phyloP scores from a whole-genome alignment of 1,140 invertebrate genomes.

The Ditylenchus dipsaci region DNA sequence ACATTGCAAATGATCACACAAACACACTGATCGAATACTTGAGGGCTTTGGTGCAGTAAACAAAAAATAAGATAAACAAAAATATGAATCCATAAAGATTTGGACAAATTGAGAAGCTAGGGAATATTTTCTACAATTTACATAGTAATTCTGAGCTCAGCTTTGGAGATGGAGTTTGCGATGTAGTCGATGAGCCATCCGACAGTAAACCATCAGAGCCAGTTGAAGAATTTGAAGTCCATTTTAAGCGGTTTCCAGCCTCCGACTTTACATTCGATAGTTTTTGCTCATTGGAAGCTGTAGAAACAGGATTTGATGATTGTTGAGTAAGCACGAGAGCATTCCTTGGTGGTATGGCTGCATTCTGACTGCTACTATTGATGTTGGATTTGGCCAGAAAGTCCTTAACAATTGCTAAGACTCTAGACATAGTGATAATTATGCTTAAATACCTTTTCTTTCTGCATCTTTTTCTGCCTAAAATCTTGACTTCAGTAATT shows the following conservation, averaged over 20 bases:
- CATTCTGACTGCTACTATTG: not conserved
- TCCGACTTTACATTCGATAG: not conserved
- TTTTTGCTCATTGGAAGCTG: not conserved
- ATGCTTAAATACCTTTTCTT: not conserved
- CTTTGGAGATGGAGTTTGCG: not conserved
- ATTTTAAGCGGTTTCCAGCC: not conserved
- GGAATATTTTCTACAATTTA: not conserved
- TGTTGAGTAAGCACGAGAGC: not conserved
- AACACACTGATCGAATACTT: not conserved
- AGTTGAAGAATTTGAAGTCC: constrained; percentile 7
- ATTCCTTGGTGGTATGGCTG: not conserved
- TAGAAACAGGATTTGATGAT: not conserved
- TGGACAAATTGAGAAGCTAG: not conserved
- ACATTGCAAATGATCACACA: not conserved
- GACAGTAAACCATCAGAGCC: constrained; percentile 3
- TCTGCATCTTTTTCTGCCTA: constrained; percentile 1
- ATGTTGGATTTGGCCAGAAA: constrained; percentile 4
- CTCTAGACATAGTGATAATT: not conserved
- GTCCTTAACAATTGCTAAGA: not conserved
- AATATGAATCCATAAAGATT: not conserved
- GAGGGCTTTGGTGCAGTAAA: not conserved
- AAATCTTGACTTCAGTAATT: no score
- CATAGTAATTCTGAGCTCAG: not conserved
- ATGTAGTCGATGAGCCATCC: constrained; percentile 6
- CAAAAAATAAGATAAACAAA: not conserved